Evolutionary conservation across 30 jellyfish, hydroid and myxozoan species (phyloP).

Genomic region (Chrysaora quinquecirrha): DNA sequence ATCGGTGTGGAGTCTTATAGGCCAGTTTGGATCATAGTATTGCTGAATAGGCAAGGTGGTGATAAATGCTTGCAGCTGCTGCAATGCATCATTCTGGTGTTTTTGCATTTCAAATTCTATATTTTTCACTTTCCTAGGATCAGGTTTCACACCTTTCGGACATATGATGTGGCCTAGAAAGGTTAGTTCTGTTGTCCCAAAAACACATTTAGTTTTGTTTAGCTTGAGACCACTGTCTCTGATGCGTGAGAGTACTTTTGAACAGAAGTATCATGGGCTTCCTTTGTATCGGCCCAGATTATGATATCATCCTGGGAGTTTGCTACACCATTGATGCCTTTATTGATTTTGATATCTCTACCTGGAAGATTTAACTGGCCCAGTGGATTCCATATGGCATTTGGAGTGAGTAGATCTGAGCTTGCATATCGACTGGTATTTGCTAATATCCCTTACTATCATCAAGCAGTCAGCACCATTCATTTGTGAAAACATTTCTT

Average conservation of each 20-base stretch:
- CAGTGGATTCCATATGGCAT: conserved; percentile 34
- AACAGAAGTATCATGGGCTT: conserved; percentile 10
- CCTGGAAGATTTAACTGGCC: conserved; percentile 22
- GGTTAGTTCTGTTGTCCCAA: conserved; percentile 43
- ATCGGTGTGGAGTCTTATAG: conserved; percentile 42
- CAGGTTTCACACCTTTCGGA: conserved; percentile 63
- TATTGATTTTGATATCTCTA: conserved; percentile 4
- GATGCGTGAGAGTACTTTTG: background rate
- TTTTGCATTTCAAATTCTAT: conserved; percentile 20
- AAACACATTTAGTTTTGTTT: conserved; percentile 19
- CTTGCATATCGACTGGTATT: conserved; percentile 23
- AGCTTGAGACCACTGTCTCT: conserved; percentile 33
- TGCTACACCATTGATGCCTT: conserved; percentile 33
- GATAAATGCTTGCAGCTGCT: conserved; percentile 6
- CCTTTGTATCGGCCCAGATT: conserved; percentile 22
- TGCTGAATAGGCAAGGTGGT: conserved; percentile 26
- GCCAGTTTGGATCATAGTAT: conserved; percentile 39
- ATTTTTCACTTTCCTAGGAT: conserved; percentile 52
- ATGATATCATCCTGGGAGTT: conserved; percentile 28
- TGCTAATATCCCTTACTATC: conserved; percentile 46
- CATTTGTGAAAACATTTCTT: conserved; percentile 35
- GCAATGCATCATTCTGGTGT: conserved; percentile 16
- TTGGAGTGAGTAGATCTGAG: conserved; percentile 12
- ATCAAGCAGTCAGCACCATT: conserved; percentile 27
- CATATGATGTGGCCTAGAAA: conserved; percentile 56